Evolutionary conservation across 2,888 invertebrate species (phyloP), one percentile per base, ranked within the genome.

Genomic region (Plutella xylostella): DNA sequence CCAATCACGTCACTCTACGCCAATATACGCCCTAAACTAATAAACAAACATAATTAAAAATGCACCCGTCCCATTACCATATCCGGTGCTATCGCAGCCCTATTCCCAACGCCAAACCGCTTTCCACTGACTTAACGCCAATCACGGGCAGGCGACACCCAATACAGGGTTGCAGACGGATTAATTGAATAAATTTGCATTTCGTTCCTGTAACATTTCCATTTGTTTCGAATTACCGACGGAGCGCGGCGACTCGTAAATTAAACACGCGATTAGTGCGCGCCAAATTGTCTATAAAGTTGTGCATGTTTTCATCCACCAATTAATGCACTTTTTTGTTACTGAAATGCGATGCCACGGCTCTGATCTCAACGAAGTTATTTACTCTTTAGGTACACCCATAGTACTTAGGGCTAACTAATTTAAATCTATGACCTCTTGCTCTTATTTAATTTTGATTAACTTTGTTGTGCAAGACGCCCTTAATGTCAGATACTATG

Each of bases 121-220:
- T 67, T 68, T 68, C 60, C 65, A 63, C 57, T 71, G 74, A 77
- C 73, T 77, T 75, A 67, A 72, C 76, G 76, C 70, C 79, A 78
- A 79, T 80, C 79, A 77, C 71, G 63, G 72, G 69, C 67, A 63
- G 65, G 71, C 72, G 71, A 74, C 78, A 74, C 72, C 76, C 75
- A 72, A 72, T 74, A 77, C 75, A 72, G 72, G 58, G 72, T 61
- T 72, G 64, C 66, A 63, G 69, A 60, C 50, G 68, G 71, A 79
- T 83, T 80, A 79, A 82, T 80, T 79, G 80, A 82, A 82, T 82
- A 80, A 75, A 82, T 82, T 80, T 80, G 76, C 80, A 82, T 80
- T 61, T 64, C 65, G 76, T 74, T 61, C 59, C 48, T 60, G 63
- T 61, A 60, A 77, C 77, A 79, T 77, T 74, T 71, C 70, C 75